Evolutionary conservation across 2,888 invertebrate species (phyloP).

Genomic region (Ommatoiulus sabulosus): DNA sequence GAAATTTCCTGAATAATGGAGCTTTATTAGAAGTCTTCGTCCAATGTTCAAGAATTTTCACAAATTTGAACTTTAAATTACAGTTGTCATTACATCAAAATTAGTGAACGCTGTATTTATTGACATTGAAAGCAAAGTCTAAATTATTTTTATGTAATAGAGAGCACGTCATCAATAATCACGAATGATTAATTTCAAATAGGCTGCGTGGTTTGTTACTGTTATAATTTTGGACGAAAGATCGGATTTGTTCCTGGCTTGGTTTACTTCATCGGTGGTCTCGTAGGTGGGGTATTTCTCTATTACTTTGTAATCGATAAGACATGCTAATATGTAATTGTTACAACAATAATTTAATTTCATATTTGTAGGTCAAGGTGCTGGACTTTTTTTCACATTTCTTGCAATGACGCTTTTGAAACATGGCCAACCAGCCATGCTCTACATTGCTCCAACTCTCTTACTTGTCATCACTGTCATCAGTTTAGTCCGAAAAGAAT

Average conservation of each 20-base stretch:
- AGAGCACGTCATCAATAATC: too few species aligned
- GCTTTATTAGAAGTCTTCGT: background rate
- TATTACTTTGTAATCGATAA: background rate
- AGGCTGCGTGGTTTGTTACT: background rate
- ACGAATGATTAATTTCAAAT: background rate
- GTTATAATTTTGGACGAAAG: background rate
- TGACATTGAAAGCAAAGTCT: too few species aligned
- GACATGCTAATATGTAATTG: background rate
- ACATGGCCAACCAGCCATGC: background rate
- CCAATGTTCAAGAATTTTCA: too few species aligned
- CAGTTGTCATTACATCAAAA: too few species aligned
- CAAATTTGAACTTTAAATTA: too few species aligned
- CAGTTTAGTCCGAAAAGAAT: slow-evolving; percentile 11
- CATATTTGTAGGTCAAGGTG: background rate
- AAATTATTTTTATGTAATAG: too few species aligned
- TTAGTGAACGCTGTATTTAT: too few species aligned
- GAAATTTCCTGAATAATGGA: background rate
- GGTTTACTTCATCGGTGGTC: background rate
- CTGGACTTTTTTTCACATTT: background rate
- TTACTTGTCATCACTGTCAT: background rate
- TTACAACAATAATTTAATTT: background rate
- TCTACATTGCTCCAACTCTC: background rate
- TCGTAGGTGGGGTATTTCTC: background rate
- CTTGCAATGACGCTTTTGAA: background rate
- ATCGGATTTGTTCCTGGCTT: slow-evolving; percentile 23